A percentile compares a stretch with the other conserved stretches of the same genome.
Evolutionary conservation across 2,888 invertebrate species (phyloP).

Genomic region (Drosophila setosimentum): DNA sequence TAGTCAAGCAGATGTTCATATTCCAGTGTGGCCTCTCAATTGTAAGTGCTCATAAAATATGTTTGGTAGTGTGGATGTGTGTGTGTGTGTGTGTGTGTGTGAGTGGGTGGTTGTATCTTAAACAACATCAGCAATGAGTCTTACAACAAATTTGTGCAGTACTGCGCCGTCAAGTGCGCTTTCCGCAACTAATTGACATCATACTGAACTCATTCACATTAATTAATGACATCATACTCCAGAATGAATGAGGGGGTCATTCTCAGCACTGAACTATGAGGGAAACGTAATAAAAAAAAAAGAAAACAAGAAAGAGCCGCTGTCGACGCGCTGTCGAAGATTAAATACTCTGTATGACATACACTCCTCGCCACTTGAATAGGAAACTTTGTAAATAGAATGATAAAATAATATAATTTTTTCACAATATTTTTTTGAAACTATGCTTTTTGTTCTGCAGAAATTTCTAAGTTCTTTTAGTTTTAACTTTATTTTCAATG

Average conservation of each 20-base stretch:
- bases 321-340: conserved; percentile 7
- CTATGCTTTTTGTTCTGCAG: neutral
- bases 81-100: conserved; percentile 3
- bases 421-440: neutral
- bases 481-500: neutral
- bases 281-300: conserved; percentile 12
- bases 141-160: conserved; percentile 61
- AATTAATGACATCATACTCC: conserved; percentile 78
- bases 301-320: conserved; percentile 3
- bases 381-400: neutral
- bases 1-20: conserved; percentile 26
- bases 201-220: conserved; percentile 81
- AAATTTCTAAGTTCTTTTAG: neutral
- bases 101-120: conserved; percentile 45
- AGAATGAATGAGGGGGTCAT: conserved; percentile 38
- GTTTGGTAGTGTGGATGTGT: neutral
- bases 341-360: conserved; percentile 14
- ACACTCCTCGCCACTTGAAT: neutral
- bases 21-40: conserved; percentile 44
- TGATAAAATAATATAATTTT: neutral
- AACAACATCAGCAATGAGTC: conserved; percentile 38
- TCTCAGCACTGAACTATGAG: conserved; percentile 28
- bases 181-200: conserved; percentile 81
- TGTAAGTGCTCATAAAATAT: conserved; percentile 52
- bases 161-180: conserved; percentile 71